Conservation (phyloP, 2,797 vertebrate species). For the Lagorchestes hirsutus region DNA sequence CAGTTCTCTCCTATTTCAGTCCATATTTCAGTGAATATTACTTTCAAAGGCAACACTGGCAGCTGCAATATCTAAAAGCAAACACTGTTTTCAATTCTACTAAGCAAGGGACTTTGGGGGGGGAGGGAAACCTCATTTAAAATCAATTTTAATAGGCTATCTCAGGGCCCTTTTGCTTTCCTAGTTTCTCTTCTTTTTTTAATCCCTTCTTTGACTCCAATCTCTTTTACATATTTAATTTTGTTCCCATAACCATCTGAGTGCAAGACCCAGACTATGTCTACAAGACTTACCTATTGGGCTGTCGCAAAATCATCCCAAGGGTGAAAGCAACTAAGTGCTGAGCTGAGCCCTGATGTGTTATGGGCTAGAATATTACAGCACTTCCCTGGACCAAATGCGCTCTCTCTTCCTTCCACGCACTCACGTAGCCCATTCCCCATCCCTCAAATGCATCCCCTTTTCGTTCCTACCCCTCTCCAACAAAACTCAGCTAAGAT, state of each 20-base stretch:
- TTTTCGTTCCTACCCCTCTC: neutral
- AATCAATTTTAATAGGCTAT: slow-evolving; percentile 63
- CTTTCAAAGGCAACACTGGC: neutral
- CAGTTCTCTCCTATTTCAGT: neutral
- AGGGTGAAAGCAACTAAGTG: neutral
- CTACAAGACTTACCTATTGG: neutral
- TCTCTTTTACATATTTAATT: neutral
- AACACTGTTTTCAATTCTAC: neutral
- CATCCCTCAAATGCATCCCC: neutral
- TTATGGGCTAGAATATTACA: neutral
- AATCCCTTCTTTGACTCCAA: neutral
- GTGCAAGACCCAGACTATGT: neutral
- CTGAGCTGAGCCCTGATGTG: neutral
- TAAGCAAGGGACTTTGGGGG: neutral
- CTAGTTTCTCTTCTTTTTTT: neutral
- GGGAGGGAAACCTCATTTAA: slow-evolving; percentile 63
- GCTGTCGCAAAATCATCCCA: neutral
- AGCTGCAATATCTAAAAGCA: neutral
- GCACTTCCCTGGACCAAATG: neutral
- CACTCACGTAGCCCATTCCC: neutral
- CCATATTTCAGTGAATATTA: neutral
- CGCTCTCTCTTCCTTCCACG: neutral
- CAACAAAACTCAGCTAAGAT: neutral
- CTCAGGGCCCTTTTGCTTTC: slow-evolving; percentile 18
- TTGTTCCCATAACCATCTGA: neutral